These are phyloP conservation scores for Epinotia bilunana DNA, from an alignment of 2,888 invertebrate genomes.

Conservation along the genomic window DNA sequence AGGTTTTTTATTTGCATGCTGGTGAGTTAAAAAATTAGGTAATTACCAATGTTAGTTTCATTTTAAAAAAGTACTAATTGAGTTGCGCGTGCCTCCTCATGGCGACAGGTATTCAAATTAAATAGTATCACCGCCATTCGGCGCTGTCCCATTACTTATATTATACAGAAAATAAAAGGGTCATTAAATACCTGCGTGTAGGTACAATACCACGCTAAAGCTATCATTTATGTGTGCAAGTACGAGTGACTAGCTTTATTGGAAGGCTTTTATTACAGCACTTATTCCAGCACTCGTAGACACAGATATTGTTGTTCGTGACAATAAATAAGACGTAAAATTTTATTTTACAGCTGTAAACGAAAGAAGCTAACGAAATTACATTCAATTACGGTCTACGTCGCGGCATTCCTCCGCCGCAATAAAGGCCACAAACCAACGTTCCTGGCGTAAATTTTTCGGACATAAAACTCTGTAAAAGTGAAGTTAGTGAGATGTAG, in stretches of 20 bases:
- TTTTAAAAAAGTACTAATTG: slow-evolving; percentile 71
- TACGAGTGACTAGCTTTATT: slow-evolving; percentile 58
- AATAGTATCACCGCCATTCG: slow-evolving; percentile 59
- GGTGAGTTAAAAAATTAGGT: neutral
- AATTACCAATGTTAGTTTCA: slow-evolving; percentile 50
- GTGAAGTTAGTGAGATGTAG: slow-evolving; percentile 82
- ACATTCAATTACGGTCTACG: slow-evolving; percentile 81
- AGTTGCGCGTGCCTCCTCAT: slow-evolving; percentile 62
- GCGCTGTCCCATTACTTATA: slow-evolving; percentile 60
- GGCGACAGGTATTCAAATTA: slow-evolving; percentile 70
- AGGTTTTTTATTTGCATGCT: neutral
- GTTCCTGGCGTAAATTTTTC: slow-evolving; percentile 82
- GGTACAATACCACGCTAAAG: slow-evolving; percentile 6
- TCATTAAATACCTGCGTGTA: slow-evolving; percentile 47
- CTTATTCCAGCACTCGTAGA: slow-evolving; percentile 57
- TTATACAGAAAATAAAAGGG: slow-evolving; percentile 67
- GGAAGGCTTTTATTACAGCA: slow-evolving; percentile 61
- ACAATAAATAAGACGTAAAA: slow-evolving; percentile 83
- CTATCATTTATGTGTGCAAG: slow-evolving; percentile 52
- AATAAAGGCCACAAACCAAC: slow-evolving; percentile 76
- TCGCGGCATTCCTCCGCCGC: slow-evolving; percentile 74
- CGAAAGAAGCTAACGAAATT: slow-evolving; percentile 83
- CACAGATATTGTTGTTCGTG: slow-evolving; percentile 73
- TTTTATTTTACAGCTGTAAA: slow-evolving; percentile 82
- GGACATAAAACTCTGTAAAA: slow-evolving; percentile 83